phyloP scores from a whole-genome alignment of 2,888 invertebrate species.

The Chloroclysta siterata region DNA sequence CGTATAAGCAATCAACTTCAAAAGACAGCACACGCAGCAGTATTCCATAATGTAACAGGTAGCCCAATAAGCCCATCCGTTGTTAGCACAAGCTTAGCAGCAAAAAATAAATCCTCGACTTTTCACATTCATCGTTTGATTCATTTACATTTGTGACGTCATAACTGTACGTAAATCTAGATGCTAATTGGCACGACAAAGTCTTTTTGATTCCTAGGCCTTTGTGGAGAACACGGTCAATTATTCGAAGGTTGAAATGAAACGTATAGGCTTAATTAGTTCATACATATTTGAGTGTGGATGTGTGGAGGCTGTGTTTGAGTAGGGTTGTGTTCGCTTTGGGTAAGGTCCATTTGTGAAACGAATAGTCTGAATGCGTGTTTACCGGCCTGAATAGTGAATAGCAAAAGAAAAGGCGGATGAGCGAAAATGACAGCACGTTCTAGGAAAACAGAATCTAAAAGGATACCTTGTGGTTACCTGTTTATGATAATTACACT shows the following conservation, averaged over 20 bases:
- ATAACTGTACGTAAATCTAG: slow-evolving; percentile 8
- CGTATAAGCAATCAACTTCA: too few species aligned
- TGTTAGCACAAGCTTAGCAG: not conserved
- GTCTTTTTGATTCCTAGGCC: slow-evolving; percentile 11
- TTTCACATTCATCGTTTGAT: not conserved
- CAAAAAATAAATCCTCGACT: not conserved
- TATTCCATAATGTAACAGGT: not conserved
- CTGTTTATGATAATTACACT: too few species aligned
- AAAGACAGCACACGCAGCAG: too few species aligned
- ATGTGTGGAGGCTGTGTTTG: slow-evolving; percentile 5
- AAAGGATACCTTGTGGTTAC: not conserved
- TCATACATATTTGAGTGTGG: slow-evolving; percentile 27
- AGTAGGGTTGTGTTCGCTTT: slow-evolving; percentile 3
- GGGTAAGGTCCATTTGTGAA: slow-evolving; percentile 3
- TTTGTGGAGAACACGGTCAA: slow-evolving; percentile 21
- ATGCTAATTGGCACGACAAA: slow-evolving; percentile 8
- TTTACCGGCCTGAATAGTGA: slow-evolving; percentile 1
- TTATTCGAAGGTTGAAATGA: slow-evolving; percentile 24
- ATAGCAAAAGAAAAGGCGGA: not conserved
- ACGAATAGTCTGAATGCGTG: not conserved
- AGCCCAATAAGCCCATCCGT: too few species aligned
- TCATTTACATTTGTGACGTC: slow-evolving; percentile 5
- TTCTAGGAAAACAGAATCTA: slow-evolving; percentile 4
- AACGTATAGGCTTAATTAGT: slow-evolving; percentile 23
- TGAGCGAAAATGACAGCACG: not conserved